Percentiles rank a stretch among this genome's conserved stretches.
phyloP scores from a whole-genome alignment of 2,797 vertebrate genomes.

The Chromobotia macracanthus region DNA sequence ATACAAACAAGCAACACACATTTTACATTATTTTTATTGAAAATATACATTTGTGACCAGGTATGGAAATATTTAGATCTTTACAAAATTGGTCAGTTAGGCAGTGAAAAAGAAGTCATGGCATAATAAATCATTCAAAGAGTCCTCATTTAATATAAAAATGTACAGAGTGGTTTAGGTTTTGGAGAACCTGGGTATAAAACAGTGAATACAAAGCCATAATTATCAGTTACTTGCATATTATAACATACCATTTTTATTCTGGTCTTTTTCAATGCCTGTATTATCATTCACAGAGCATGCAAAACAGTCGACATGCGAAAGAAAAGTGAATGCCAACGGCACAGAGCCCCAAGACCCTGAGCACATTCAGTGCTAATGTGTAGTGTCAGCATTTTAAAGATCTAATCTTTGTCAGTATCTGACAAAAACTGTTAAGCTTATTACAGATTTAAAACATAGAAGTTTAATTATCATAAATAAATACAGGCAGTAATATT shows the following conservation, averaged over 20 bases:
- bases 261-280: background rate
- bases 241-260: background rate
- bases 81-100: background rate
- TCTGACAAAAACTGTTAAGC: background rate
- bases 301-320: background rate
- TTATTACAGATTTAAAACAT: background rate
- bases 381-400: background rate
- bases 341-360: background rate
- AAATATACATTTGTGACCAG: background rate
- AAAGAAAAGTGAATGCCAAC: background rate
- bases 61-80: background rate
- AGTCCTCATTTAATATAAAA: background rate
- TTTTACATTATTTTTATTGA: background rate
- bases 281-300: background rate
- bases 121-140: background rate
- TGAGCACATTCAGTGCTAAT: background rate
- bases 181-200: no score
- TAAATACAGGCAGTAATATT: conserved; percentile 1
- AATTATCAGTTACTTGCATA: background rate
- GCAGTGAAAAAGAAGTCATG: background rate
- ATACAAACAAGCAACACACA: background rate
- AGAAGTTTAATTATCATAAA: background rate
- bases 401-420: background rate
- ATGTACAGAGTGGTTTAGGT: background rate
- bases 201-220: background rate